phyloP scores from a whole-genome alignment of 2,797 vertebrate species.

The Ctenopoma multispine region DNA sequence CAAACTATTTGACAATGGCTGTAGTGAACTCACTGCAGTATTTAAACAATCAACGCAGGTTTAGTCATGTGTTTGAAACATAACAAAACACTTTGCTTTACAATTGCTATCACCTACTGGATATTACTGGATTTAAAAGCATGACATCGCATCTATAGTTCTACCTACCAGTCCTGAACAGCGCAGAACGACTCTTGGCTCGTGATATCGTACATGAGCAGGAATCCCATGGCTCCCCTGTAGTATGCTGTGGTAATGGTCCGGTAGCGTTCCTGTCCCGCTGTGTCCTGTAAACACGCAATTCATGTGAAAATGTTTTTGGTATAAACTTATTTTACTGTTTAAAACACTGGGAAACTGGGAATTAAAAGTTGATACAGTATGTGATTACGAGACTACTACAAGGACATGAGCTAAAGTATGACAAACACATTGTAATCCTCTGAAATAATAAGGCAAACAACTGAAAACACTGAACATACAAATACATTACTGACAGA shows the following conservation, averaged over 20 bases:
- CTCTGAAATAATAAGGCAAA: too few species aligned
- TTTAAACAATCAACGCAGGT: background rate
- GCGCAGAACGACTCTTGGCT: conserved; percentile 91
- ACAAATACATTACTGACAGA: background rate
- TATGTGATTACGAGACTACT: background rate
- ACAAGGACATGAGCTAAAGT: background rate
- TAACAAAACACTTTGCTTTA: background rate
- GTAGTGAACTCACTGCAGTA: background rate
- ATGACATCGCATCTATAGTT: background rate
- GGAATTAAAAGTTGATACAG: background rate
- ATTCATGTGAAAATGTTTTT: background rate
- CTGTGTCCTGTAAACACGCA: conserved; percentile 87
- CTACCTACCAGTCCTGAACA: conserved; percentile 92
- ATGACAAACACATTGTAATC: too few species aligned
- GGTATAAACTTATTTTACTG: background rate
- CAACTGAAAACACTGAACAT: too few species aligned
- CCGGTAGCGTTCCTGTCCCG: conserved; percentile 93
- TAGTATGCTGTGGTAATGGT: conserved; percentile 96
- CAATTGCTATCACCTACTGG: background rate
- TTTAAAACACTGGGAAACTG: background rate
- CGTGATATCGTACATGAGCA: conserved; percentile 93
- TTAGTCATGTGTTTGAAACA: background rate
- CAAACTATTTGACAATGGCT: too few species aligned
- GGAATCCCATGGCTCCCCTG: conserved; percentile 94
- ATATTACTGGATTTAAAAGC: background rate